Percentiles rank a stretch among this genome's conserved stretches.
phyloP scores from a whole-genome alignment of 2,113 vertebrate species.

The Pelmatolapia mariae region DNA sequence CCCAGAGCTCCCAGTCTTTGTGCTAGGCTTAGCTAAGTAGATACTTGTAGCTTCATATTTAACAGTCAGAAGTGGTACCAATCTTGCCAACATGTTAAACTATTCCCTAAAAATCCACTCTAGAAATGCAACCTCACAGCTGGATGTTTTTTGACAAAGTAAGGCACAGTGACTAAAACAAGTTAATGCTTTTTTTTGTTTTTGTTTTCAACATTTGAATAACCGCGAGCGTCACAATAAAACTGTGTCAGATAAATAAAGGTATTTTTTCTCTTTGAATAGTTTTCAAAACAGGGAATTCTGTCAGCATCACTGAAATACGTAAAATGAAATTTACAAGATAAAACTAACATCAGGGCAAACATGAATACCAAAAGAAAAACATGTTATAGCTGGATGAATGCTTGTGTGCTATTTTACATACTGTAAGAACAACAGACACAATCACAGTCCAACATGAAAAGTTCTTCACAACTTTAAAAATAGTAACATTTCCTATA shows the following conservation, averaged over 20 bases:
- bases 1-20: background rate
- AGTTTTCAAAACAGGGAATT: background rate
- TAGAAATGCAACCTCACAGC: conserved; percentile 1
- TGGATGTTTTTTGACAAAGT: conserved; percentile 45
- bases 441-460: conserved; percentile 68
- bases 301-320: conserved; percentile 23
- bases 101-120: background rate
- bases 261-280: background rate
- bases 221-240: background rate
- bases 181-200: conserved; percentile 23
- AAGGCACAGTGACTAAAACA: conserved; percentile 73
- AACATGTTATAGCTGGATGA: conserved; percentile 1
- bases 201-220: background rate
- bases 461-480: conserved; percentile 67
- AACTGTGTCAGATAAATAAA: background rate
- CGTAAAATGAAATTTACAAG: conserved; percentile 30
- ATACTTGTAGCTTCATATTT: background rate
- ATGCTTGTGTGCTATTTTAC: conserved; percentile 67
- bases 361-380: conserved; percentile 43
- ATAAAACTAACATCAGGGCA: conserved; percentile 35
- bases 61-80: background rate
- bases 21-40: background rate
- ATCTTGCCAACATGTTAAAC: background rate
- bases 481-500: conserved; percentile 57
- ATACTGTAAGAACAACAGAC: conserved; percentile 61